Conservation (phyloP, 2,888 invertebrate species). For the Eupithecia centaureata region DNA sequence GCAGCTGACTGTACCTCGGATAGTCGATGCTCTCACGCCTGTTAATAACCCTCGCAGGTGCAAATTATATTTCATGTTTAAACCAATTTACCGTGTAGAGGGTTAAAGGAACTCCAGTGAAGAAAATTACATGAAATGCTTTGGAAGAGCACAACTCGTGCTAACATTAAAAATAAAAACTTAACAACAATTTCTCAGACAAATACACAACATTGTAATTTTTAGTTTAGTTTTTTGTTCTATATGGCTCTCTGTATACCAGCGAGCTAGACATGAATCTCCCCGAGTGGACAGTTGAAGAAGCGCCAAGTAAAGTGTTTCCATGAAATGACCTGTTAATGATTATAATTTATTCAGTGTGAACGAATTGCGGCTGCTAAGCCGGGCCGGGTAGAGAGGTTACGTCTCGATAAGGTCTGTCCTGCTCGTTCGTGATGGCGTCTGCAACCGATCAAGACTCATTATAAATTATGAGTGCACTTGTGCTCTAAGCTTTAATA, state of each 20-base stretch:
- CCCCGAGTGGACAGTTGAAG: not conserved
- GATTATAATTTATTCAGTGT: conserved; percentile 8
- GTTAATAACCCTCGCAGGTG: conserved; percentile 10
- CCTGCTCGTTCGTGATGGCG: not conserved
- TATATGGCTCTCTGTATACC: not conserved
- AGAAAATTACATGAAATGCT: not conserved
- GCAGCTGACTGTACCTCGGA: not conserved
- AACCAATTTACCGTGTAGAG: not conserved
- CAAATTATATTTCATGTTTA: conserved; percentile 18
- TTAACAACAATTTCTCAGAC: not conserved
- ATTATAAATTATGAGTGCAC: not conserved
- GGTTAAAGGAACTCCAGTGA: not conserved
- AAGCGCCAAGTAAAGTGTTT: not conserved
- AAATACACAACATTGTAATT: not conserved
- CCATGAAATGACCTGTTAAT: not conserved
- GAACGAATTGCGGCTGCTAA: not conserved
- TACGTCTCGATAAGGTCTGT: not conserved
- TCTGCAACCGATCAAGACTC: too few relatives aligned
- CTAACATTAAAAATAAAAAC: not conserved
- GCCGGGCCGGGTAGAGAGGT: not conserved
- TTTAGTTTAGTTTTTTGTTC: not conserved
- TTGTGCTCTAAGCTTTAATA: not conserved
- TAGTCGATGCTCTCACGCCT: not conserved
- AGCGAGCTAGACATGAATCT: not conserved
- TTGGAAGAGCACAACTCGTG: not conserved